Percentiles rank a stretch among this genome's conserved stretches.
Evolutionary conservation across 2,888 invertebrate species (phyloP).

Genomic region (Cyrtodaria siliqua): DNA sequence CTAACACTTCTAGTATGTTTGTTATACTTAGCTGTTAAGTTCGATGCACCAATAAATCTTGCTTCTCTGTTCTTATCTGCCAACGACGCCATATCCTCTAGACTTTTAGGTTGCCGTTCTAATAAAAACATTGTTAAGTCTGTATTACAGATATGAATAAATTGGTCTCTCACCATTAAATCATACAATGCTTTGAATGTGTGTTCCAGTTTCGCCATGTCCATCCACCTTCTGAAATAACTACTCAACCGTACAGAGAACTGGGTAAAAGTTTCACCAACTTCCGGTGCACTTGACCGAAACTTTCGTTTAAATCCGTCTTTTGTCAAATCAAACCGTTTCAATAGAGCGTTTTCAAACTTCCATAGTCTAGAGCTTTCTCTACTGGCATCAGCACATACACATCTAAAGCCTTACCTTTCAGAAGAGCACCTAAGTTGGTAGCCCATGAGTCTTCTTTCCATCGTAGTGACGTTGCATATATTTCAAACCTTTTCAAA

Average conservation of each 20-base stretch:
- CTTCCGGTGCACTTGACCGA: conserved; percentile 17
- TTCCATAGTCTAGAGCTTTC: conserved; percentile 30
- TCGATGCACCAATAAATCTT: not conserved
- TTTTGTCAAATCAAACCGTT: conserved; percentile 38
- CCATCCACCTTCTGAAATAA: conserved; percentile 45
- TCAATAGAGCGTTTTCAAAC: conserved; percentile 33
- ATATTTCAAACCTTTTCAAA: conserved; percentile 6
- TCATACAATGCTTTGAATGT: conserved; percentile 28
- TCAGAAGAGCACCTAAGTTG: conserved; percentile 32
- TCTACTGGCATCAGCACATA: conserved; percentile 26
- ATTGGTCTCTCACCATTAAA: conserved; percentile 33
- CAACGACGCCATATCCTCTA: conserved; percentile 30
- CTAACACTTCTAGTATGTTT: not conserved
- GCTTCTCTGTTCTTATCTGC: conserved; percentile 47
- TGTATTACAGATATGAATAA: conserved; percentile 15
- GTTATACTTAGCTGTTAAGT: not conserved
- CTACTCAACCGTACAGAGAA: conserved; percentile 19
- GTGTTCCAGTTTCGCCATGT: conserved; percentile 18
- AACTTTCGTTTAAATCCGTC: conserved; percentile 44
- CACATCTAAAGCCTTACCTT: conserved; percentile 42
- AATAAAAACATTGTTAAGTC: conserved; percentile 38
- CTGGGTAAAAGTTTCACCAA: conserved; percentile 39
- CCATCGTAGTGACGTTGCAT: not conserved
- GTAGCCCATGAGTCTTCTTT: conserved; percentile 14
- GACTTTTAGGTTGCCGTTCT: conserved; percentile 27